phyloP scores from a whole-genome alignment of 2,797 vertebrate species.

The Sebastiscus albofasciatus region DNA sequence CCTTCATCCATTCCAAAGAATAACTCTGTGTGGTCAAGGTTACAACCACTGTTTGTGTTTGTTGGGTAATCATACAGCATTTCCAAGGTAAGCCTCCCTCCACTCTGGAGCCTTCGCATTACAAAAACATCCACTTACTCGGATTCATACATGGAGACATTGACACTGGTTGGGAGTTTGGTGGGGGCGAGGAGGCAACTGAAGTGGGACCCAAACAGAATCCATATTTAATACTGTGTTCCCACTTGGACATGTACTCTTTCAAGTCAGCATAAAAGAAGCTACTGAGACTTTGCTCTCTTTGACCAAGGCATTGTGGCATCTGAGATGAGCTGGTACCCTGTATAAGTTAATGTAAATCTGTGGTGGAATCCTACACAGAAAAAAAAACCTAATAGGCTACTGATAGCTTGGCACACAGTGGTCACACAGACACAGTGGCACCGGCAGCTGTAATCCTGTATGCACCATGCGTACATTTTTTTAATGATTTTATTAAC shows the following conservation, averaged over 20 bases:
- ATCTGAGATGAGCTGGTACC: slow-evolving; percentile 55
- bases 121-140: slow-evolving; percentile 82
- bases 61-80: slow-evolving; percentile 75
- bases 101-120: slow-evolving; percentile 73
- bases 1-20: slow-evolving; percentile 72
- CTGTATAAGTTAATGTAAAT: slow-evolving; percentile 44
- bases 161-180: slow-evolving; percentile 56
- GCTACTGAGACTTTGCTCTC: slow-evolving; percentile 64
- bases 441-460: background rate
- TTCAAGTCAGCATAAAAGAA: slow-evolving; percentile 80
- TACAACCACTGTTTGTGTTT: slow-evolving; percentile 78
- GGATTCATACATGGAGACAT: slow-evolving; percentile 62
- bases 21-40: slow-evolving; percentile 75
- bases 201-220: slow-evolving; percentile 75
- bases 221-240: slow-evolving; percentile 73
- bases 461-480: background rate
- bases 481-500: background rate
- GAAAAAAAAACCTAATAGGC: background rate
- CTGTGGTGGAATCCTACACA: slow-evolving; percentile 6
- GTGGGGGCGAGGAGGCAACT: slow-evolving; percentile 49
- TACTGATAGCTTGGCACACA: slow-evolving; percentile 19
- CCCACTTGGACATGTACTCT: slow-evolving; percentile 67
- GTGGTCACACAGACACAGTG: slow-evolving; percentile 44
- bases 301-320: slow-evolving; percentile 62
- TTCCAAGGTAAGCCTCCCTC: slow-evolving; percentile 67